A percentile compares a stretch with the other conserved stretches of the same genome.
phyloP scores from a whole-genome alignment of 2,113 vertebrate species.

The Trichomycterus rosablanca region DNA sequence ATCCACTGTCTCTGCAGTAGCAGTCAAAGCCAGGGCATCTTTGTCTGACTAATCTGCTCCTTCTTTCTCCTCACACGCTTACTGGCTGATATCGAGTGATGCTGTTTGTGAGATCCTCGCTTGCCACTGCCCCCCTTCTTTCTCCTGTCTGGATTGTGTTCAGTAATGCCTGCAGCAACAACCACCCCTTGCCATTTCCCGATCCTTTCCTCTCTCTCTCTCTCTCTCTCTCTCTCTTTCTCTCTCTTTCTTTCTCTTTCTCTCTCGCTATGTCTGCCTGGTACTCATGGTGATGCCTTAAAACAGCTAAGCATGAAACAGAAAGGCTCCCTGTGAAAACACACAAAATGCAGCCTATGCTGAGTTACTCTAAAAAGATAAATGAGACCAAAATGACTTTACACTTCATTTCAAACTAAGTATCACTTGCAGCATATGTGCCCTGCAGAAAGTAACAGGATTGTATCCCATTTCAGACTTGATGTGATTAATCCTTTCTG shows the following conservation, averaged over 20 bases:
- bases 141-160: conserved; percentile 36
- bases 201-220: conserved; percentile 2
- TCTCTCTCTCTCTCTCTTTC: conserved; percentile 1
- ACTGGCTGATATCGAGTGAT: conserved; percentile 10
- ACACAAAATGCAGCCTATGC: neutral
- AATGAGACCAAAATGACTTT: neutral
- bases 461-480: neutral
- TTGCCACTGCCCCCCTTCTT: conserved; percentile 12
- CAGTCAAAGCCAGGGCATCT: conserved; percentile 32
- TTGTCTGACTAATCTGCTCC: conserved; percentile 9
- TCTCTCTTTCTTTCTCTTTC: neutral
- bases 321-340: neutral
- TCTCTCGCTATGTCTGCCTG: neutral
- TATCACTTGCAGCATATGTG: neutral
- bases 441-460: neutral
- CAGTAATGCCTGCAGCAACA: conserved; percentile 48
- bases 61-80: conserved; percentile 16
- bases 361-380: neutral
- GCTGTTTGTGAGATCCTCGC: conserved; percentile 27
- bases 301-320: conserved; percentile 38
- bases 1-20: conserved; percentile 17
- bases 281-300: conserved; percentile 42
- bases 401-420: neutral
- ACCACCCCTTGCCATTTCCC: neutral
- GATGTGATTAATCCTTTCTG: conserved; percentile 1